These are phyloP conservation scores for Microctonus brassicae DNA, from an alignment of 2,888 invertebrate genomes.

Conservation along the genomic window DNA sequence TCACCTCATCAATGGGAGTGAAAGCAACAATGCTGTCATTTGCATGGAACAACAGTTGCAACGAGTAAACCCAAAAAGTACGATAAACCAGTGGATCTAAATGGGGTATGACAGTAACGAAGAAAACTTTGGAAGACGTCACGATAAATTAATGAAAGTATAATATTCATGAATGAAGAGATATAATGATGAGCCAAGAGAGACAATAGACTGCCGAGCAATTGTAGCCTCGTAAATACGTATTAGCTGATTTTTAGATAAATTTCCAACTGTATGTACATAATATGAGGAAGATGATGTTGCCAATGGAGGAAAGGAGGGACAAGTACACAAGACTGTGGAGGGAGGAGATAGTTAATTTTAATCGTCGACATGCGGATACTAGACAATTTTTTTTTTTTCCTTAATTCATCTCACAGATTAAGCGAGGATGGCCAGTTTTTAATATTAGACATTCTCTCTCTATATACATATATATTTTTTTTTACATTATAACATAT, in stretches of 20 bases:
- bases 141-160: conserved; percentile 26
- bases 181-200: conserved; percentile 61
- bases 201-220: conserved; percentile 69
- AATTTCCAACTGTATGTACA: conserved; percentile 15
- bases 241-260: conserved; percentile 54
- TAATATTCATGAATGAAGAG: conserved; percentile 25
- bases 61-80: neutral
- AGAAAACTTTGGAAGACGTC: conserved; percentile 11
- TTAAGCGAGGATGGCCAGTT: conserved; percentile 28
- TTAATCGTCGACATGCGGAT: conserved; percentile 7
- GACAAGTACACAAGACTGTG: conserved; percentile 27
- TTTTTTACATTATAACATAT: neutral
- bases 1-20: conserved; percentile 99
- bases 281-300: neutral
- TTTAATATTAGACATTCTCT: conserved; percentile 11
- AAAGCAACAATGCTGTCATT: conserved; percentile 63
- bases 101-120: conserved; percentile 1
- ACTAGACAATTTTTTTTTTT: conserved; percentile 20
- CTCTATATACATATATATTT: neutral
- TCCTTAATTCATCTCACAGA: neutral
- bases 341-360: conserved; percentile 23
- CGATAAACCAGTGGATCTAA: conserved; percentile 3
- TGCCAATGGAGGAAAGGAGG: neutral
- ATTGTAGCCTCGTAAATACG: conserved; percentile 65
- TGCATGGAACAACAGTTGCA: conserved; percentile 28